These are phyloP conservation scores for Rhizoglyphus robini DNA, from an alignment of 1,140 invertebrate genomes.

Conservation along the genomic window DNA sequence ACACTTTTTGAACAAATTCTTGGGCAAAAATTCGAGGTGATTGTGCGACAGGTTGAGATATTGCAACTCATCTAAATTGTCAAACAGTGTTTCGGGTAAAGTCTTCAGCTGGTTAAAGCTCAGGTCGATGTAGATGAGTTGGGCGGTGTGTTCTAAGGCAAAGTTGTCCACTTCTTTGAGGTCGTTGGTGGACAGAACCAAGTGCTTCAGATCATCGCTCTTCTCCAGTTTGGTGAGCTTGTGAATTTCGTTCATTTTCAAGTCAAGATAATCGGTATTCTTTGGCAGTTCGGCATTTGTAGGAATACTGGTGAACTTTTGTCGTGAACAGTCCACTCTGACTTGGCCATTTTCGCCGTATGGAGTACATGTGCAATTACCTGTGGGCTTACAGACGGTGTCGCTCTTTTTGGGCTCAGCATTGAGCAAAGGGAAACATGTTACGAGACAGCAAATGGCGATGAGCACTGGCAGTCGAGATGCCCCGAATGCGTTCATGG, in stretches of 20 bases:
- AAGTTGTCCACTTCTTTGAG: constrained; percentile 27
- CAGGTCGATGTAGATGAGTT: constrained; percentile 72
- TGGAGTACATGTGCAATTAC: constrained; percentile 3
- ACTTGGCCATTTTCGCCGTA: background rate
- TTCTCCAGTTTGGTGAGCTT: background rate
- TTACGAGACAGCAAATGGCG: no score
- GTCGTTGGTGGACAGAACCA: background rate
- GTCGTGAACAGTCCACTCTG: constrained; percentile 10
- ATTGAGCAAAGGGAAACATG: background rate
- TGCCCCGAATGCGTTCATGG: no score
- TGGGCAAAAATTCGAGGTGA: constrained; percentile 17
- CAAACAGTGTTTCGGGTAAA: constrained; percentile 60
- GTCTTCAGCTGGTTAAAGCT: constrained; percentile 61
- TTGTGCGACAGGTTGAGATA: constrained; percentile 24
- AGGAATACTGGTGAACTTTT: background rate
- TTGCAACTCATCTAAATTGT: constrained; percentile 33
- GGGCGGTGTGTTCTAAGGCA: constrained; percentile 65
- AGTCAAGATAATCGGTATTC: background rate
- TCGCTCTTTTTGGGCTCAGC: background rate
- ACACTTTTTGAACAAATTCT: constrained; percentile 21
- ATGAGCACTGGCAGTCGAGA: no score
- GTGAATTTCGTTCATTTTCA: constrained; percentile 13
- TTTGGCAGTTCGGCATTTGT: background rate
- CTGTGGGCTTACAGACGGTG: background rate
- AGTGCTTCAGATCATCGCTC: background rate